These are phyloP conservation scores for Turnix velox DNA, from an alignment of 2,113 vertebrate species.

Conservation along the genomic window DNA sequence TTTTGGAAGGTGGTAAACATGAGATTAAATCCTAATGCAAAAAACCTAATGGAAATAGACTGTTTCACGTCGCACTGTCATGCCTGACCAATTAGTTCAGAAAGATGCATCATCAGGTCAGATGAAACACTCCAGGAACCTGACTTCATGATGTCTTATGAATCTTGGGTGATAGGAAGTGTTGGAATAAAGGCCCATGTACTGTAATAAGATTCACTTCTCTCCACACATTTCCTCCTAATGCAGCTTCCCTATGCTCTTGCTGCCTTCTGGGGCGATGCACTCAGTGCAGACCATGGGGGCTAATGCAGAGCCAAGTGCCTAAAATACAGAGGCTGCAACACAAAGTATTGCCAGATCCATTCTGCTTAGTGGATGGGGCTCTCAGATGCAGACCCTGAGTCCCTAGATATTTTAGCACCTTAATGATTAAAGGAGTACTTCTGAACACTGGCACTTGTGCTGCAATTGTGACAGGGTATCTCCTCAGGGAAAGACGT, in stretches of 20 bases:
- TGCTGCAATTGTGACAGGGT: background rate
- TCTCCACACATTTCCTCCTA: background rate
- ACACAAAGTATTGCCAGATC: background rate
- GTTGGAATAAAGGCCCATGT: background rate
- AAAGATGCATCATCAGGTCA: background rate
- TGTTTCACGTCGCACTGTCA: background rate
- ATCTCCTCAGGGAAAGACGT: background rate
- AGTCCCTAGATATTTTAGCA: background rate
- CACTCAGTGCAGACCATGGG: rapidly evolving
- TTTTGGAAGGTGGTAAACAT: background rate
- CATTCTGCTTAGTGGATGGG: background rate
- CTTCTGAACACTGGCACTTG: background rate
- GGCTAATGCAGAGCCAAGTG: background rate
- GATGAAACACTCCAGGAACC: background rate
- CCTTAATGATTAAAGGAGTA: background rate
- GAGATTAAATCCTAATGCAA: background rate
- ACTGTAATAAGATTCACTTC: background rate
- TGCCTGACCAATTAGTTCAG: background rate
- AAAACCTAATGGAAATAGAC: background rate
- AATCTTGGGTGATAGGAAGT: background rate
- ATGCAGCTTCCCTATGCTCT: background rate
- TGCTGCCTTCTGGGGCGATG: rapidly evolving
- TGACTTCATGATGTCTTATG: background rate
- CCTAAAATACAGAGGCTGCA: background rate
- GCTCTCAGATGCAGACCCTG: rapidly evolving